Evolutionary conservation across 2,113 vertebrate species (phyloP).

Genomic region (Psilopsiagon aurifrons): DNA sequence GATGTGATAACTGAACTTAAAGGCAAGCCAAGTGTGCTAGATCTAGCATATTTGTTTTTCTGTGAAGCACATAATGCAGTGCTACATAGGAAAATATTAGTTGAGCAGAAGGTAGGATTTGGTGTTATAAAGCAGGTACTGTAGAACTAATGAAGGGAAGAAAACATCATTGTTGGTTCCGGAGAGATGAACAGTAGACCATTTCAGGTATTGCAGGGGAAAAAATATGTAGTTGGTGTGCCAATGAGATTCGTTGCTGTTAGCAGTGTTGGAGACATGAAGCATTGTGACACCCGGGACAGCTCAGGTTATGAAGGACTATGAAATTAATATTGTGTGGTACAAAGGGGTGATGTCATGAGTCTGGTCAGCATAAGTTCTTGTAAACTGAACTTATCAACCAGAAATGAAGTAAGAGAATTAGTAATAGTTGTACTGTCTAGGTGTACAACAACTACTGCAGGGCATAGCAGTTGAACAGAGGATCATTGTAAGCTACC

Average conservation of each 20-base stretch:
- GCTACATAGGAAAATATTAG: neutral
- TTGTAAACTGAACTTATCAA: slow-evolving; percentile 7
- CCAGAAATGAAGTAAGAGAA: neutral
- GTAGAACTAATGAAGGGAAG: neutral
- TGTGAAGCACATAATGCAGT: neutral
- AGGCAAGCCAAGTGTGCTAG: neutral
- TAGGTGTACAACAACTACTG: neutral
- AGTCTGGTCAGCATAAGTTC: neutral
- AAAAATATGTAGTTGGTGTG: too few species aligned
- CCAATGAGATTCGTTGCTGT: neutral
- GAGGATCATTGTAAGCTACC: slow-evolving; percentile 40
- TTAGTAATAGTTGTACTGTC: neutral
- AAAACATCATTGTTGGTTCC: neutral
- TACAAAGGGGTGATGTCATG: neutral
- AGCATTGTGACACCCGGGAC: neutral
- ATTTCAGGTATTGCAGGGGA: neutral
- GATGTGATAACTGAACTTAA: slow-evolving; percentile 10
- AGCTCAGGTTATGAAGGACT: neutral
- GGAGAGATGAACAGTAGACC: neutral
- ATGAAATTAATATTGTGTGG: neutral
- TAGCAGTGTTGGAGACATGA: neutral
- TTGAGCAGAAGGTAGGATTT: neutral
- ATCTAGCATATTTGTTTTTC: neutral
- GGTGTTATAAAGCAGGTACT: neutral
- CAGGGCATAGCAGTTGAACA: slow-evolving; percentile 11